Evolutionary conservation across 2,888 invertebrate species (phyloP).

Genomic region (Hermaeophaga mercurialis): DNA sequence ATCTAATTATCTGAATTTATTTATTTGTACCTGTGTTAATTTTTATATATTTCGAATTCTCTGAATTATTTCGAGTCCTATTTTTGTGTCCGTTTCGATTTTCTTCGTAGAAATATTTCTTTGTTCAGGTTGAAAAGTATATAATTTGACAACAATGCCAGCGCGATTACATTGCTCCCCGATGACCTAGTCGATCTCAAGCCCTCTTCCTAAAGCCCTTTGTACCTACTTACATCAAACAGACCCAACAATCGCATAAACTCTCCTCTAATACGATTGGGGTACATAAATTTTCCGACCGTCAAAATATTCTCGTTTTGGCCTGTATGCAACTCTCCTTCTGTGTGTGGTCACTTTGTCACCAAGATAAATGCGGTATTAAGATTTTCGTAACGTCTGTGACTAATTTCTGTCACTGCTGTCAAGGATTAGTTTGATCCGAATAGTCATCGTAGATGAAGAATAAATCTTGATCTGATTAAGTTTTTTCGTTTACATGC

Average conservation of each 20-base stretch:
- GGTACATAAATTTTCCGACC: slow-evolving; percentile 38
- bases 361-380: slow-evolving; percentile 21
- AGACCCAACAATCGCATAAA: slow-evolving; percentile 40
- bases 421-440: slow-evolving; percentile 20
- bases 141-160: slow-evolving; percentile 20
- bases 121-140: too few relatives aligned
- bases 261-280: slow-evolving; percentile 36
- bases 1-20: too few relatives aligned
- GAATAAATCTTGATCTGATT: slow-evolving; percentile 14
- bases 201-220: slow-evolving; percentile 27
- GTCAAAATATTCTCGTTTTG: slow-evolving; percentile 11
- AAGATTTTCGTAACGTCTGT: slow-evolving; percentile 24
- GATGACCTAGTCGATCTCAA: slow-evolving; percentile 20
- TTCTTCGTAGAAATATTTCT: too few relatives aligned
- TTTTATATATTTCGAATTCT: too few relatives aligned
- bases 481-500: not conserved
- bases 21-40: too few relatives aligned
- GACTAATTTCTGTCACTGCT: slow-evolving; percentile 23
- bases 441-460: slow-evolving; percentile 16
- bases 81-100: too few relatives aligned
- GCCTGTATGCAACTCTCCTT: not conserved
- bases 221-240: slow-evolving; percentile 39
- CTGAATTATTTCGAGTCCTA: too few relatives aligned
- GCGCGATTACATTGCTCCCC: slow-evolving; percentile 24
- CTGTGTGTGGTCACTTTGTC: slow-evolving; percentile 21